Base-by-base conservation (phyloP, 2,113 vertebrate species). In the Phaethornis superciliosus region DNA sequence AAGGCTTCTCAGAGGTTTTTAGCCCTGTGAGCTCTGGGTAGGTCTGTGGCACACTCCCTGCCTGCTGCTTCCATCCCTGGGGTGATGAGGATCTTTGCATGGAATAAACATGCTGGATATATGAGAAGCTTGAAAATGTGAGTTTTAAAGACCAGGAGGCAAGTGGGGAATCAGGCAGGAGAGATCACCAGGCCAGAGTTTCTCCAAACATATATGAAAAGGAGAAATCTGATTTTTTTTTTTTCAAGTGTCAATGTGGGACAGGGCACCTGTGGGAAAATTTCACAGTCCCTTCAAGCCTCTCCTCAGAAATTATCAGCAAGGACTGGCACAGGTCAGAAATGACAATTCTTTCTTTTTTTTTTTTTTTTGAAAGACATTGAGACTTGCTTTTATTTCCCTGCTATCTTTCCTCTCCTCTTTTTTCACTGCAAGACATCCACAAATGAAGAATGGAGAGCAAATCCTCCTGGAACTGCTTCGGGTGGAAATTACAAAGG, bases 231-330 rank as follows among this genome's bases (percentile, higher is more conserved):
- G 37, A 15, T n/a, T 69, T 33, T 89, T 30, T 69, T n/a, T 88
- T 5, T 5, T 23, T 11, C 7, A 30, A 78, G 21, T 32, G 82
- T 4, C 46, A 33, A 1, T 7, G 64, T 44, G 51, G 55, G 37
- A 72, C 0, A 0, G 22, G 59, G 37, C 59, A 77, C 22, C n/a
- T 42, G 10, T 3, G 2, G 24, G 55, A 19, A 77, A 16, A 15
- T 27, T 75, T 42, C 62, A 30, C 26, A 24, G 35, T 28, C 7
- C 11, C 23, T 58, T 88, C 22, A 44, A 5, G 24, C 9, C 10
- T 64, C 49, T 81, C 37, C 75, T 91, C 71, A 51, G 47, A 42
- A 85, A 51, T 71, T 23, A 10, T 22, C 37, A 42, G 9, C 18
- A 24, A 52, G 55, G 68, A 35, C 17, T 46, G 47, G 23, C 65